Evolutionary conservation across 2,797 vertebrate species (phyloP).

Genomic region (Gymnodraco acuticeps): DNA sequence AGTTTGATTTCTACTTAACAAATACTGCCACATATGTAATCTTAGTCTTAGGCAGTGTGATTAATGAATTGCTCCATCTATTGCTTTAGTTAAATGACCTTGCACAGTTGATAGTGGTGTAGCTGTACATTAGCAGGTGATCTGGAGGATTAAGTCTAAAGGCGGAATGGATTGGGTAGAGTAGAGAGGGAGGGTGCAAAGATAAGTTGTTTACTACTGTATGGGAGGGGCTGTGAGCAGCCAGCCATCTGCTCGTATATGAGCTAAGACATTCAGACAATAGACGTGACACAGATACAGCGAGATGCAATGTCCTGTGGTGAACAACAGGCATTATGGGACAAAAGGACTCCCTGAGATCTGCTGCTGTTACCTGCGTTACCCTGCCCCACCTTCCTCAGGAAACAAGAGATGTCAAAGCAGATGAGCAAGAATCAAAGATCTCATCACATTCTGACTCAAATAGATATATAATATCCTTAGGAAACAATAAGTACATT

Average conservation of each 20-base stretch:
- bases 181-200: constrained; percentile 26
- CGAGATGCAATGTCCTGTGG: constrained; percentile 51
- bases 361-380: constrained; percentile 55
- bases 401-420: constrained; percentile 22
- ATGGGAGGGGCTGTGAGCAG: constrained; percentile 63
- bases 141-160: constrained; percentile 60
- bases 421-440: constrained; percentile 20
- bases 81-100: neutral
- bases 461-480: no score
- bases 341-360: constrained; percentile 65
- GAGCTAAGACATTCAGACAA: constrained; percentile 63
- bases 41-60: neutral
- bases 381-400: constrained; percentile 31
- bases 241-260: constrained; percentile 72
- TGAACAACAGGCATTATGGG: constrained; percentile 60
- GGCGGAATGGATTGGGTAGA: constrained; percentile 55
- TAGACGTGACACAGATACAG: constrained; percentile 63
- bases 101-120: constrained; percentile 18
- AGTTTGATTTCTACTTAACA: constrained; percentile 1
- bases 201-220: constrained; percentile 77
- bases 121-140: constrained; percentile 42
- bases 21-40: constrained; percentile 3
- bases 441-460: no score
- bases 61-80: neutral
- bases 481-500: no score